Base-by-base conservation (phyloP, 1,140 invertebrate species). In the Caenorhabditis brenneri region DNA sequence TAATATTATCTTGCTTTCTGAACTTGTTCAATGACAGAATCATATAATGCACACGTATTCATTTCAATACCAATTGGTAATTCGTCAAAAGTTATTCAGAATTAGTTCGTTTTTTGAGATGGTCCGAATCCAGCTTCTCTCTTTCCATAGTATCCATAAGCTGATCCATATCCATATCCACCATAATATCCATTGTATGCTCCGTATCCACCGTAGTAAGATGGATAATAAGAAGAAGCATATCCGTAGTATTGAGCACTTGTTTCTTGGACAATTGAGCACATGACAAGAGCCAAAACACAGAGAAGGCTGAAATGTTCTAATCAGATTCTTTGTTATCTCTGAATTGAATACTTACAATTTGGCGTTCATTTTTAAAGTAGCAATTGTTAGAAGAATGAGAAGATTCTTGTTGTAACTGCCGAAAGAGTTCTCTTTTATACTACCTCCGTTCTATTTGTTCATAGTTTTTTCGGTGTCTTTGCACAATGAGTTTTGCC, bases 121-220 rank as follows among this genome's bases (percentile, higher is more conserved):
- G 29, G 53, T 36, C 53, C 49, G 27, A 81, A 81, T 53, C 80
- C 80, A 42, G 80, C 80, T 39, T 81, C 80, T 42, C 80, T 81
- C 80, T 81, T 81, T 53, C 80, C 80, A 42, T 81, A 81, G 7
- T 39, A 81, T 81, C 80, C 80, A 74, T 74, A 74, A 55, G 53
- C 53, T 9, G 53, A 55, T 55, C 53, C 53, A 55, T 55, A 55
- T 55, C 53, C 53, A 55, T 55, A 55, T 27, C 53, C 53, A 55
- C 53, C 53, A 15, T 55, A 55, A 9, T 27, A 55, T 55, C 53
- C 53, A 55, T 29, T 55, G 53, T 55, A 55, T 55, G 53, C 53
- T 55, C 53, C 53, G 27, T 55, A 55, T 55, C 53, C 53, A 1
- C 53, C 53, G 1, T 55, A 55, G 15, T 55, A 55, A 55, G 53